Base-by-base conservation (phyloP, 2,888 invertebrate species). In the Dinocampus coccinellae region DNA sequence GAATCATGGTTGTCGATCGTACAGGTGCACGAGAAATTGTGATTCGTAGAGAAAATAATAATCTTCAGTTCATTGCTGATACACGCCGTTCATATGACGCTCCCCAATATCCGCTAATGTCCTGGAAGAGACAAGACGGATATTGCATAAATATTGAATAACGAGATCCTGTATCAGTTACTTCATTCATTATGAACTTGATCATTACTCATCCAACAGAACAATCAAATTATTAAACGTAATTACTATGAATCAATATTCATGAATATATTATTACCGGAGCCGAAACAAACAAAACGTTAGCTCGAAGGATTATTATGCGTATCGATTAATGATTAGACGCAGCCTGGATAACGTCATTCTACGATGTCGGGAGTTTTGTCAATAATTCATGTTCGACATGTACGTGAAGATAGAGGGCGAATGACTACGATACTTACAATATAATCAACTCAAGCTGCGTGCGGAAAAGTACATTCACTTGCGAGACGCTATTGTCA, bases 371-470 rank as follows among this genome's bases (percentile, higher is more conserved):
- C 78, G 82, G 16, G 61, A 73, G 34, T 70, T 87, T 4, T 83
- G 80, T 67, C 80, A 84, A 58, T 84, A 87, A 74, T 87, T 76
- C 73, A 68, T 79, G 16, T 86, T 87, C 39, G 83, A 87, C 73
- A 84, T 84, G 84, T 87, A 85, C 72, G 85, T 75, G 0, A 87
- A 87, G 80, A 80, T 87, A 11, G 85, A 87, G 74, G 80, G 76
- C 4, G 85, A 86, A 79, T 80, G 84, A 33, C 70, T 87, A 24
- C 52, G 52, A 65, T 87, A 71, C 75, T 76, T 87, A 16, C 70
- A 81, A 53, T 78, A 75, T 16, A 85, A 85, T 70, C 81, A 85
- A 75, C 36, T 53, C 10, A 79, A 84, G 73, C 70, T 85, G 53
- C 80, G 84, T 62, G 55, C 79, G 36, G 78, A 86, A 76, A 75